These are phyloP conservation scores for Petrolisthes cinctipes DNA, from an alignment of 2,888 invertebrate genomes.

Conservation along the genomic window DNA sequence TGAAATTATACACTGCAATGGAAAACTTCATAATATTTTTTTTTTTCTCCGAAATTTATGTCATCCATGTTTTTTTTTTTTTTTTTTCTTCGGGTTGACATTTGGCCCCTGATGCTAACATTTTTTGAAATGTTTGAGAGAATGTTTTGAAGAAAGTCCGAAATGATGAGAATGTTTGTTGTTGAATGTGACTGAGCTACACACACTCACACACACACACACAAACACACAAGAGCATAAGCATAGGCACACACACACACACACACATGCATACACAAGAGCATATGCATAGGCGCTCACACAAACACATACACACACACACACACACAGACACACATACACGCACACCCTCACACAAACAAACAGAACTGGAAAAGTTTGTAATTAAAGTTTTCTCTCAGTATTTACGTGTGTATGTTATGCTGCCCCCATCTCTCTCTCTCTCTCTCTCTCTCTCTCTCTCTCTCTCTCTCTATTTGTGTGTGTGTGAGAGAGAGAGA, in stretches of 20 bases:
- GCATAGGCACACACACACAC: background rate
- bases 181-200: background rate
- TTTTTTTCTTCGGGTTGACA: too few relatives aligned
- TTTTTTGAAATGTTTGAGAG: too few relatives aligned
- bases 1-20: too few relatives aligned
- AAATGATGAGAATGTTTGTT: too few relatives aligned
- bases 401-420: background rate
- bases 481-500: too few relatives aligned
- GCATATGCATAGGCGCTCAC: slow-evolving; percentile 11
- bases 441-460: background rate
- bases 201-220: slow-evolving; percentile 20
- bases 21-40: too few relatives aligned
- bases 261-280: slow-evolving; percentile 3
- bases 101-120: too few relatives aligned
- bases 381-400: background rate
- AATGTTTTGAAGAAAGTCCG: too few relatives aligned
- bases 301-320: slow-evolving; percentile 11
- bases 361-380: background rate
- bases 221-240: background rate
- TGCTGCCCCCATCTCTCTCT: background rate
- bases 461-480: background rate
- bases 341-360: slow-evolving; percentile 11
- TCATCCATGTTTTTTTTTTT: too few relatives aligned
- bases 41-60: too few relatives aligned
- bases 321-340: background rate